Evolutionary conservation across 2,888 invertebrate genomes (phyloP).

Genomic region (Synergus japonicus): DNA sequence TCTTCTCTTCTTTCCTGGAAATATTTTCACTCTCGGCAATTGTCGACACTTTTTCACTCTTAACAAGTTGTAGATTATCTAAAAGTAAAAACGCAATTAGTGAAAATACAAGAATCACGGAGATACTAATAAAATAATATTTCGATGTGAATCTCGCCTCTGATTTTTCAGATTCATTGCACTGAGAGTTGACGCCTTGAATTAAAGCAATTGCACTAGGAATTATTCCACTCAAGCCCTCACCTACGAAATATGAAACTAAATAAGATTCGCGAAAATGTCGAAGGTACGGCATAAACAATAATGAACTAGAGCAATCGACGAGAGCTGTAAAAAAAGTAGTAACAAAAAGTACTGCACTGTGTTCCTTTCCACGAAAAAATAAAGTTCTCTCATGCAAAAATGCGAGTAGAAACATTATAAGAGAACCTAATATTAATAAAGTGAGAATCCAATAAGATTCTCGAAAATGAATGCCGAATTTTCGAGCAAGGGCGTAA

Average conservation of each 20-base stretch:
- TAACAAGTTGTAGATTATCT: conserved; percentile 48
- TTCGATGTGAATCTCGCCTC: conserved; percentile 80
- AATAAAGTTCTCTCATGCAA: conserved; percentile 80
- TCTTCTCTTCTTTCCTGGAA: neutral
- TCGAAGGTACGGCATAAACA: conserved; percentile 91
- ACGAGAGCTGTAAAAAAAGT: conserved; percentile 85
- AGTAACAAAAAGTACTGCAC: conserved; percentile 81
- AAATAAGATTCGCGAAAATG: conserved; percentile 86
- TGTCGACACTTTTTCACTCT: neutral
- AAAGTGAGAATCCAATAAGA: conserved; percentile 79
- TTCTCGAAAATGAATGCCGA: conserved; percentile 78
- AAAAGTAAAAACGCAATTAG: conserved; percentile 77
- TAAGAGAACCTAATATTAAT: conserved; percentile 79
- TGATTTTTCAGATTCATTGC: conserved; percentile 72
- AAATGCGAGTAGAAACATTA: conserved; percentile 81
- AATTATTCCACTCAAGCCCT: conserved; percentile 89
- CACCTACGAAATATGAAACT: conserved; percentile 89
- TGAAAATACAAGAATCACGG: conserved; percentile 82
- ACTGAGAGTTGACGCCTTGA: conserved; percentile 84
- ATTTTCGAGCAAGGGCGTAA: conserved; percentile 80
- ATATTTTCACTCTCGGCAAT: neutral
- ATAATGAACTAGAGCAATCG: conserved; percentile 92
- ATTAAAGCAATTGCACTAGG: conserved; percentile 88
- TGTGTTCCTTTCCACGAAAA: conserved; percentile 79
- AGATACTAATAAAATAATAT: conserved; percentile 84